Conservation (phyloP, 2,113 vertebrate species). For the Speoplatyrhinus poulsoni region DNA sequence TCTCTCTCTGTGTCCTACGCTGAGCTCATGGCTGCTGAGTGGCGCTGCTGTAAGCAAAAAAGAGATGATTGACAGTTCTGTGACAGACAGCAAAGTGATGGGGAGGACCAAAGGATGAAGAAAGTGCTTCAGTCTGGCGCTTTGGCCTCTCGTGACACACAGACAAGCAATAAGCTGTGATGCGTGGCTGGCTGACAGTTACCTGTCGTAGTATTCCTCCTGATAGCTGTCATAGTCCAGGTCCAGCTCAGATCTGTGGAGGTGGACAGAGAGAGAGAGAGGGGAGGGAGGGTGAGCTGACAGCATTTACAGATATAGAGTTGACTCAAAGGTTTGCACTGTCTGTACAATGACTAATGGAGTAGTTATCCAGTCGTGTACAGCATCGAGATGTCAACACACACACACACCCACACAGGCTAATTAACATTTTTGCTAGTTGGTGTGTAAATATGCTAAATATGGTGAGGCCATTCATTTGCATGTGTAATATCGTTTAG, state of each 20-base stretch:
- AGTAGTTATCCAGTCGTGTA: not conserved
- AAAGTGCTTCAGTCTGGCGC: constrained; percentile 25
- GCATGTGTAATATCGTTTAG: too few relatives aligned
- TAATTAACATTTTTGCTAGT: too few relatives aligned
- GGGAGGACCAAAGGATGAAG: constrained; percentile 13
- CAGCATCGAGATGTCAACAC: not conserved
- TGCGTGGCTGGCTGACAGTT: constrained; percentile 49
- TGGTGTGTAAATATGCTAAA: too few relatives aligned
- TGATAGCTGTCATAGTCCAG: constrained; percentile 81
- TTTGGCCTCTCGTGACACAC: constrained; percentile 27
- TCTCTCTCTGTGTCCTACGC: too few relatives aligned
- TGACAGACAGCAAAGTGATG: constrained; percentile 15
- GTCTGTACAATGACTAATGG: constrained; percentile 22
- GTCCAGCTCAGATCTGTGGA: constrained; percentile 72
- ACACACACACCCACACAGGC: constrained; percentile 3
- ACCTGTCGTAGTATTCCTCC: constrained; percentile 81
- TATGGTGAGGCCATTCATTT: too few relatives aligned
- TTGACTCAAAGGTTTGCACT: constrained; percentile 9
- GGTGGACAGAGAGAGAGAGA: constrained; percentile 9
- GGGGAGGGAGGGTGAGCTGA: constrained; percentile 5
- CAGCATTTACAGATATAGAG: constrained; percentile 1
- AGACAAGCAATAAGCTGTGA: constrained; percentile 38
- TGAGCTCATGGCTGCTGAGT: constrained; percentile 11
- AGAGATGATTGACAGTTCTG: constrained; percentile 39
- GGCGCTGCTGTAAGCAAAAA: constrained; percentile 19